A percentile compares a stretch with the other conserved stretches of the same genome.
Conservation (phyloP, 2,113 vertebrate species). For the Pseudonaja textilis region DNA sequence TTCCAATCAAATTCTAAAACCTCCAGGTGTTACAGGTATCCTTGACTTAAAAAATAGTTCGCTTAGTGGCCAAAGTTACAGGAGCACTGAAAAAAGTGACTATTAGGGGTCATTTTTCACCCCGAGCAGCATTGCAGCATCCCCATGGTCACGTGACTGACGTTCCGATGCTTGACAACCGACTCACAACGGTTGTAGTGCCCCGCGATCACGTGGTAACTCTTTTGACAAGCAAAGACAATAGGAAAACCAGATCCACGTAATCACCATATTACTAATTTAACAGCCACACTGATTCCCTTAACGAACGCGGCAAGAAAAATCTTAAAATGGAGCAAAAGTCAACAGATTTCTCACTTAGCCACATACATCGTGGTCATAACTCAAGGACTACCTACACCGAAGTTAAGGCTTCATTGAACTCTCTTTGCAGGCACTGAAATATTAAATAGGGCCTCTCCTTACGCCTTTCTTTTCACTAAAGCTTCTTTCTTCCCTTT, state of each 20-base stretch:
- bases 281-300: background rate
- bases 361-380: background rate
- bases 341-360: too few species aligned
- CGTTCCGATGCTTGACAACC: background rate
- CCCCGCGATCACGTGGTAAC: background rate
- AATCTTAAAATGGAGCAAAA: too few species aligned
- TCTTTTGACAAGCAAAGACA: background rate
- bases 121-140: background rate
- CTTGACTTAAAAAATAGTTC: background rate
- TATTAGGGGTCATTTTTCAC: background rate
- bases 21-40: background rate
- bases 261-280: background rate
- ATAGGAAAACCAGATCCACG: background rate
- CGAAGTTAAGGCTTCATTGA: background rate
- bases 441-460: background rate
- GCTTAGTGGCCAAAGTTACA: background rate
- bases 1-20: background rate
- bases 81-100: background rate
- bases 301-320: background rate
- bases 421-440: background rate
- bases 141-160: background rate
- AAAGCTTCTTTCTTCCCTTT: accelerated
- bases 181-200: background rate
- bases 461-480: background rate
- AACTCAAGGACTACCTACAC: background rate